Base-by-base conservation (phyloP, 2,888 invertebrate genomes). In the Drosophila parthenogenetica region DNA sequence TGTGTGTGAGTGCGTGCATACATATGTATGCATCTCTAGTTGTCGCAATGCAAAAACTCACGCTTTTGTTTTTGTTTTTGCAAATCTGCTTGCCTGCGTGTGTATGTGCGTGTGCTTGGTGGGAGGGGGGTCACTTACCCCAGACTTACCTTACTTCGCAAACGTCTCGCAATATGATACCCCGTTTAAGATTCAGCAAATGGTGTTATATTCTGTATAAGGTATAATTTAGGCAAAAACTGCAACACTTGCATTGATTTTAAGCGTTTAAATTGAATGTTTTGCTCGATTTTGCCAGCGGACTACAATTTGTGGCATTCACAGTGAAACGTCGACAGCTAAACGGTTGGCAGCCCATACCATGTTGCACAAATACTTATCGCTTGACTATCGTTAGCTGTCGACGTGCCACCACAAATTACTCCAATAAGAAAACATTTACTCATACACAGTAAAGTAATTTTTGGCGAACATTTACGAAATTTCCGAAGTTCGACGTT, bases 201-300 rank as follows among this genome's bases (percentile, higher is more conserved):
- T 25, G 7, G 16, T 43, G 11, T 13, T 42, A 5, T 39, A 11
- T 17, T 14, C 11, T 53, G 16, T 19, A 16, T 19, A 25, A 7
- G 0, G 2, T 57, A 25, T 8, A 45, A 53, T 53, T 32, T 11
- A 46, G 8, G 8, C 11, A 40, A 19, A 42, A 76, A 43, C 22
- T 45, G 58, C 59, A 51, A n/a, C 45, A 45, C 13, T 48, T 60
- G 64, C 59, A 72, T 57, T 60, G 49, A 76, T 62, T 69, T 57
- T 46, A 48, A 49, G 45, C 65, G 51, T 69, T 76, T 72, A 72
- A 76, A 68, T 62, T 60, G 32, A 76, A 72, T 76, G 64, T 76
- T 75, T 76, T 75, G 75, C 76, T 76, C 45, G 55, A 72, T 72
- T 67, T 67, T 72, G 72, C 67, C 68, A 75, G 72, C 75, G 75